Conservation (phyloP, 1,140 invertebrate genomes). For the Drosophila littoralis region DNA sequence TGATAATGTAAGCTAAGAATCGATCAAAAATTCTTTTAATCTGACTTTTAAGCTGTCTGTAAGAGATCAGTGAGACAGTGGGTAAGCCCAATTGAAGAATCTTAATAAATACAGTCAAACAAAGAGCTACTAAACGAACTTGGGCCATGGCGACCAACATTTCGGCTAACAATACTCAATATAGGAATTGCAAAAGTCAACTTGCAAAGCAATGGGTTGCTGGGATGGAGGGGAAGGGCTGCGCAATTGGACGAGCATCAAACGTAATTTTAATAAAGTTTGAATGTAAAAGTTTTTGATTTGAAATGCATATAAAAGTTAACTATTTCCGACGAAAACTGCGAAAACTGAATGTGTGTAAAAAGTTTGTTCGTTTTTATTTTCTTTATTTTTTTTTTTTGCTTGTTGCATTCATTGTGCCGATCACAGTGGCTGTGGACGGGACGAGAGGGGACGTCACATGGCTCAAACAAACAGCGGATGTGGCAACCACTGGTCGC, state of each 20-base stretch:
- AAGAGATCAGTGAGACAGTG: background rate
- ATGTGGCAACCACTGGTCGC: constrained; percentile 48
- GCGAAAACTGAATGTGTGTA: constrained; percentile 61
- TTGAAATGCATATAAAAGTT: constrained; percentile 82
- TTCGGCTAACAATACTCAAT: constrained; percentile 33
- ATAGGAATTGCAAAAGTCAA: constrained; percentile 45
- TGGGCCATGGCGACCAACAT: constrained; percentile 34
- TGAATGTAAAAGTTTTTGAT: constrained; percentile 79
- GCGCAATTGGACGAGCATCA: constrained; percentile 59
- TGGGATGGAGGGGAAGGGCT: background rate
- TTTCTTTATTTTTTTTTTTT: constrained; percentile 19
- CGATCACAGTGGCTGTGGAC: constrained; percentile 38
- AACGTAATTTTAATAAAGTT: constrained; percentile 80
- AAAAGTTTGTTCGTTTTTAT: constrained; percentile 51
- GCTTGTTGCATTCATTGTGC: constrained; percentile 43
- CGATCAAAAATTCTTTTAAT: no score
- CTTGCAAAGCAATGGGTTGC: background rate
- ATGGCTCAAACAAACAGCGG: constrained; percentile 61
- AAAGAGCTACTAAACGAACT: constrained; percentile 27
- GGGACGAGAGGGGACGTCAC: background rate
- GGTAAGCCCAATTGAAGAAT: constrained; percentile 1
- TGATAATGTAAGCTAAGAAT: no score
- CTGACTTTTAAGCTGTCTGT: no score
- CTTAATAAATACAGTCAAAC: constrained; percentile 6
- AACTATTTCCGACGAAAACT: constrained; percentile 76